phyloP scores from a whole-genome alignment of 2,113 vertebrate species.

The Etheostoma spectabile region DNA sequence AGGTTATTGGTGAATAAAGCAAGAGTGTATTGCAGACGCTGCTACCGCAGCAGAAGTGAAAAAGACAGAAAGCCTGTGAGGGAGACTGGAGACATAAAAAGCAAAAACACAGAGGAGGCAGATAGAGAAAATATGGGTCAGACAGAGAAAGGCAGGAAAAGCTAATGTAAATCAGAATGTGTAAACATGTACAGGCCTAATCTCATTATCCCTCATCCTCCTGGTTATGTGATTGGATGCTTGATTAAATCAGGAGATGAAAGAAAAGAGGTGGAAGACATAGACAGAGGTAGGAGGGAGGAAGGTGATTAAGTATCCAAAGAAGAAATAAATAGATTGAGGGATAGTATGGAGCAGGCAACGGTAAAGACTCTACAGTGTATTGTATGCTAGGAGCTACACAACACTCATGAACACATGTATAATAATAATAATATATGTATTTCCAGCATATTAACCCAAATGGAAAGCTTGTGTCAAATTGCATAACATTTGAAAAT shows the following conservation, averaged over 20 bases:
- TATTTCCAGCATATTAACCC: neutral
- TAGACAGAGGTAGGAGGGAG: constrained; percentile 28
- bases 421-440: too few species aligned
- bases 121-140: constrained; percentile 75
- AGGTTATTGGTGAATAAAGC: constrained; percentile 40
- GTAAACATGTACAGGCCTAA: constrained; percentile 80
- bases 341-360: constrained; percentile 5
- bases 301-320: neutral
- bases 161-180: constrained; percentile 77
- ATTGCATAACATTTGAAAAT: neutral
- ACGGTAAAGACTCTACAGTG: neutral
- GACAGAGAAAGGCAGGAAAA: constrained; percentile 64
- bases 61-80: constrained; percentile 24
- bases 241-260: constrained; percentile 71
- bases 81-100: constrained; percentile 40
- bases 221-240: constrained; percentile 62
- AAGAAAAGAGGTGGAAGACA: constrained; percentile 51
- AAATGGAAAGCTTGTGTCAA: neutral
- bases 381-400: neutral
- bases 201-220: constrained; percentile 76
- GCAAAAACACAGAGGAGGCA: constrained; percentile 55
- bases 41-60: constrained; percentile 24
- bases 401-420: constrained; percentile 6
- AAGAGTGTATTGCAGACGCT: neutral
- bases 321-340: constrained; percentile 12